Conservation (phyloP, 2,888 invertebrate species). For the Volucella inflata region DNA sequence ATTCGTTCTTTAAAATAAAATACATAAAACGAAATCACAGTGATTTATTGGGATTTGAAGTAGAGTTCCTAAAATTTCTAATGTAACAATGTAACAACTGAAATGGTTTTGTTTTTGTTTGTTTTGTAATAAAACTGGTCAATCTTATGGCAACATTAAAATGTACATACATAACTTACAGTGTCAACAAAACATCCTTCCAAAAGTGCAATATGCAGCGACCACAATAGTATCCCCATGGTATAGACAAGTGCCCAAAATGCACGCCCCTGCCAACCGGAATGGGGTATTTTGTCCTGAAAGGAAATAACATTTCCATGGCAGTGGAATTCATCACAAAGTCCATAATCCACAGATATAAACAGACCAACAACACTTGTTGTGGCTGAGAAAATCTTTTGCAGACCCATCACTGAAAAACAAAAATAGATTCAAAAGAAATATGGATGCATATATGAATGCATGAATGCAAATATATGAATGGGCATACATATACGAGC, state of each 20-base stretch:
- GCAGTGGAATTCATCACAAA: constrained; percentile 87
- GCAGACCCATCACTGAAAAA: constrained; percentile 85
- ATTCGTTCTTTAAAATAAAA: constrained; percentile 31
- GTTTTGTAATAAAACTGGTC: too few relatives aligned
- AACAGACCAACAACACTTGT: constrained; percentile 86
- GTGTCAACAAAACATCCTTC: constrained; percentile 77
- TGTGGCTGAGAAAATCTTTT: constrained; percentile 86
- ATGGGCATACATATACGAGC: not conserved
- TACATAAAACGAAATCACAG: not conserved
- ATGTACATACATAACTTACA: constrained; percentile 25
- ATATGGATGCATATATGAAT: not conserved
- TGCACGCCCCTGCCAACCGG: constrained; percentile 84
- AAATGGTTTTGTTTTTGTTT: too few relatives aligned
- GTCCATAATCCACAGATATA: constrained; percentile 86
- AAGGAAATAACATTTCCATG: constrained; percentile 84
- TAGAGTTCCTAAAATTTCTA: too few relatives aligned
- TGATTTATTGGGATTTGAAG: not conserved
- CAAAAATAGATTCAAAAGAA: not conserved
- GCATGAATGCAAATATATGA: not conserved
- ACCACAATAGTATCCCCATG: constrained; percentile 85
- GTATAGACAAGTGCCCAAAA: constrained; percentile 86
- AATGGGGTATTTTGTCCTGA: constrained; percentile 77
- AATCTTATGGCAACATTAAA: too few relatives aligned
- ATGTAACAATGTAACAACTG: too few relatives aligned
- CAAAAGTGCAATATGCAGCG: constrained; percentile 82